phyloP scores from a whole-genome alignment of 1,140 invertebrate species.

The Saccostrea echinata region DNA sequence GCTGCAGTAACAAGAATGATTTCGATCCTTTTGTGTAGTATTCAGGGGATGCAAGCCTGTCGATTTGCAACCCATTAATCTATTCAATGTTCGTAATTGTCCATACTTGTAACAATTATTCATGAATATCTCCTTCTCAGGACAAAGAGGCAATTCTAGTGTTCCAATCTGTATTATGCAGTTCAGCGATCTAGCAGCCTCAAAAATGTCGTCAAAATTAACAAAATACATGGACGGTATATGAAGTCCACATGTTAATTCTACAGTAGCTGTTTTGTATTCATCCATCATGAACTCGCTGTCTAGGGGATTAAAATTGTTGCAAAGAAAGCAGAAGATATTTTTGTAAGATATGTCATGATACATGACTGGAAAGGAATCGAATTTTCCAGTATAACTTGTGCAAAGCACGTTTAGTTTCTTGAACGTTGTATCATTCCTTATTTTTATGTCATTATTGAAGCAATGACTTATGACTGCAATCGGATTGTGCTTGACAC shows the following conservation, averaged over 20 bases:
- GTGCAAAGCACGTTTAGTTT: not conserved
- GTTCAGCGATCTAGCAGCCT: not conserved
- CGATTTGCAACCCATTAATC: too few species aligned
- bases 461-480: not conserved
- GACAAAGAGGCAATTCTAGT: too few species aligned
- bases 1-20: too few species aligned
- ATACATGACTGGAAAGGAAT: not conserved
- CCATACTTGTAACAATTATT: too few species aligned
- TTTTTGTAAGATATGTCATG: not conserved
- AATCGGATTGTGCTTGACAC: not conserved
- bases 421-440: not conserved
- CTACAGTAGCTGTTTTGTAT: not conserved
- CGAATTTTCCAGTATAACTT: not conserved
- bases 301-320: not conserved
- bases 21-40: too few species aligned
- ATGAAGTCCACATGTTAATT: not conserved
- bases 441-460: not conserved
- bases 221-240: not conserved
- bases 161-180: not conserved
- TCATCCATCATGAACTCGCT: not conserved
- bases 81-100: too few species aligned
- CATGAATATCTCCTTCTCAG: too few species aligned
- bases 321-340: not conserved
- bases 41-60: too few species aligned
- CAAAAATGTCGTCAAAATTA: not conserved